Evolutionary conservation across 1,140 invertebrate genomes (phyloP), one percentile per base, ranked within the genome.

Genomic region (Neodiprion fabricii): DNA sequence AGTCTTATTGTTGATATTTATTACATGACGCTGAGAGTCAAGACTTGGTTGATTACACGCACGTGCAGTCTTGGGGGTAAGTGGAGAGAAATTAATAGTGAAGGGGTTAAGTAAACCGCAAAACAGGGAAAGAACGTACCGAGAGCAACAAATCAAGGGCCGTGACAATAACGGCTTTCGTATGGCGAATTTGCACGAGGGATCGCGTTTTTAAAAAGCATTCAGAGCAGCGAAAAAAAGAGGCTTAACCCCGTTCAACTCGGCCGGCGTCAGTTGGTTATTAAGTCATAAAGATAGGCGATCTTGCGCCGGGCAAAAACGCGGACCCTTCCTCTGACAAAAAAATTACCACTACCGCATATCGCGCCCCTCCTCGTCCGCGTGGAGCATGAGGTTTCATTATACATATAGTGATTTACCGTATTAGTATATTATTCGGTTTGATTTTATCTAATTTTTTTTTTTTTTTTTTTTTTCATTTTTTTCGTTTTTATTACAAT

Each of bases 31-130:
- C 28, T 5, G 28, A 40, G 28, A 21, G 28, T 40, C 28, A 40
- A 70, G 74, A 67, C 74, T 69, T 72, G 48, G 66, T 65, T 69
- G 72, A 75, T 49, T 74, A 67, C 72, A 75, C 66, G 70, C 70
- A 53, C 66, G 71, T 67, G 50, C 67, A 77, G 72, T 65, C 47
- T 72, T 53, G 67, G 73, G 17, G 40, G 76, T 12, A 14, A 66
- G 23, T 48, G 68, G 48, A 73, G 65, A 9, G 47, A 72, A 12
- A 48, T 10, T 70, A 65, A 70, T 49, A 48, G 75, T 71, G 11
- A 17, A 48, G 48, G 17, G 71, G 23, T 3, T 40, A 40, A 40
- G 5, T 40, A 40, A 40, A 40, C 28, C 28, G 28, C 28, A 40
- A 40, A 40, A 5, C 5, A 40, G 28, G 28, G 5, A 40, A 40